Base-by-base conservation (phyloP, 2,113 vertebrate species). In the Catharus minimus region DNA sequence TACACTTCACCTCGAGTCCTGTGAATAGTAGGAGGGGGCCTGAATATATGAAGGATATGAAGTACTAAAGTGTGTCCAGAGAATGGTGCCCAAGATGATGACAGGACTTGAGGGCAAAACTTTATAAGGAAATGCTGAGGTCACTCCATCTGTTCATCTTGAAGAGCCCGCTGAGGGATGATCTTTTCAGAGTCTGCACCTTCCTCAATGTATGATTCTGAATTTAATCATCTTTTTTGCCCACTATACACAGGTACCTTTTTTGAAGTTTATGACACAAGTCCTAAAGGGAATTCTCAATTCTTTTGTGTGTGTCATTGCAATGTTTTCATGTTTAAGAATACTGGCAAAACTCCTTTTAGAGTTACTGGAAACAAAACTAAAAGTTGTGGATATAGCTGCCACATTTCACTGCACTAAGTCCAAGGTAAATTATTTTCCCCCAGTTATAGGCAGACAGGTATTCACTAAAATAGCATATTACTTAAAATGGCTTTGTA, bases 141-240 rank as follows among this genome's bases (percentile, higher is more conserved):
- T 67, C 21, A 15, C 12, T 44, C 12, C 3, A 3, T 28, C 16
- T 69, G 7, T 52, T 75, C 39, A 43, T 30, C 38, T 32, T 41
- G 13, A 17, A 64, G 15, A 50, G 17, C 64, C 69, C 26, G 9
- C 22, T 68, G 18, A 36, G 4, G 5, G 14, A 9, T 72, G 32
- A 50, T 5, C 2, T n/a, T 13, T 24, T 27, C 0, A 1, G 11
- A 36, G 21, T 36, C 14, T 27, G 30, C 17, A 33, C 4, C 11
- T 32, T 36, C 5, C 11, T 64, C 36, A 50, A 0, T 36, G 9
- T 11, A 11, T 38, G 46, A 38, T 11, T 58, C 8, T 47, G 24
- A 73, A 78, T 11, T 11, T 60, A 36, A 53, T 41, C 67, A 19
- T 33, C 11, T 30, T 38, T 49, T 47, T 27, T 50, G 5, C 11